Percentiles rank a stretch among this genome's conserved stretches.
These are phyloP conservation scores for Coptotermes formosanus DNA, from an alignment of 1,140 invertebrate species.

Conservation along the genomic window DNA sequence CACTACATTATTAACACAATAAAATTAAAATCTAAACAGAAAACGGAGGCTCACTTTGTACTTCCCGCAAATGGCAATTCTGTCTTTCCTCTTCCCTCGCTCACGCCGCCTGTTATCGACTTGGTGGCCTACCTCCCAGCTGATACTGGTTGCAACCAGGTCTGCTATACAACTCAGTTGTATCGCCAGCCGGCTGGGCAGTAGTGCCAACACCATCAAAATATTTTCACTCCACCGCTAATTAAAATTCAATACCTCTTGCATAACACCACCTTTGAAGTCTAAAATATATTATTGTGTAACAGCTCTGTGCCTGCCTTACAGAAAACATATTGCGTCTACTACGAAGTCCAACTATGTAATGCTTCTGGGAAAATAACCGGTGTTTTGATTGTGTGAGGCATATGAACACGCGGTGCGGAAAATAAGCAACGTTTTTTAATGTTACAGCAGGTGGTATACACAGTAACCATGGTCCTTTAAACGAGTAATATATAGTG, in stretches of 20 bases:
- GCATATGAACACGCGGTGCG: too few species aligned
- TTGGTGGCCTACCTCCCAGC: neutral
- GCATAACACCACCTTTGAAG: too few species aligned
- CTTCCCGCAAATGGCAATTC: neutral
- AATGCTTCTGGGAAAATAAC: too few species aligned
- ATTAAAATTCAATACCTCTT: neutral
- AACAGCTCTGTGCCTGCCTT: too few species aligned
- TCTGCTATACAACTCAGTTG: neutral
- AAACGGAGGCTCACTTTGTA: neutral
- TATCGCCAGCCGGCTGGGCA: neutral
- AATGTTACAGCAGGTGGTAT: too few species aligned
- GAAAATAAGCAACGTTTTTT: too few species aligned
- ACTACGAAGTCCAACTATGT: too few species aligned
- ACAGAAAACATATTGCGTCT: too few species aligned
- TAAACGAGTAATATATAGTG: too few species aligned
- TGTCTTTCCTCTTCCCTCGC: neutral
- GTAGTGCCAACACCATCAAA: neutral
- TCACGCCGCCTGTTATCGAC: neutral
- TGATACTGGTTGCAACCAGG: slow-evolving; percentile 5
- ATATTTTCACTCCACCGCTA: neutral
- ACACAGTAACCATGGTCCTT: too few species aligned
- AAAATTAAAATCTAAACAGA: neutral
- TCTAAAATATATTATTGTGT: too few species aligned
- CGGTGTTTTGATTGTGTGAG: too few species aligned
- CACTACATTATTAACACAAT: neutral